Evolutionary conservation across 1,140 invertebrate species (phyloP), one percentile per base, ranked within the genome.

Genomic region (Solenopsis fugax): DNA sequence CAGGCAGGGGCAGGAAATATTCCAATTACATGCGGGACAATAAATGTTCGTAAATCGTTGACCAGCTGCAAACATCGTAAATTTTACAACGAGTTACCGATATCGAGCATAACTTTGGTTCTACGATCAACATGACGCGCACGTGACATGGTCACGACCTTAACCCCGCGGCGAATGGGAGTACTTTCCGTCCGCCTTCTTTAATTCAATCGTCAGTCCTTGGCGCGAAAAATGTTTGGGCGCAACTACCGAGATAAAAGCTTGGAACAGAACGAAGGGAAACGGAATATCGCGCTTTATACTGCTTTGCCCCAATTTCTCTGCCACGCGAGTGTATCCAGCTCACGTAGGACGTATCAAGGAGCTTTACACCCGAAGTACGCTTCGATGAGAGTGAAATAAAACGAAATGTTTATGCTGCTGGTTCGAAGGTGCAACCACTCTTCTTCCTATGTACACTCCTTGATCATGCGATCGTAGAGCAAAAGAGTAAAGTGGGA

Each of bases 331-430:
- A 41, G 56, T 34, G 75, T 56, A 90, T 65, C 64, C 87, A 21
- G 2, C 62, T 89, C 87, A 89, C 84, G 88, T 89, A 89, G 75
- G 50, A 80, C 82, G 82, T 89, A 89, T 89, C 88, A 58, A 80
- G 62, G 54, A 89, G 88, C 87, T 88, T 90, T 89, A 89, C 88
- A 89, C 84, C n/a, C 87, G 29, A 52, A 52, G 80, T 67, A 75
- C 80, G 64, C 73, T 82, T 90, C 87, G 77, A 89, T 82, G 85
- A 87, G 87, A 89, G 88, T 62, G 84, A 82, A 90, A 89, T 89
- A 89, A 90, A 90, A 90, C 72, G 87, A 78, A 89, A 89, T 88
- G 88, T 90, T 90, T 90, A 89, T 90, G 87, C 88, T 58, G 41
- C 58, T 56, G 85, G 76, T 82, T 50, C 64, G 69, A 76, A 86